A percentile compares a stretch with the other conserved stretches of the same genome.
These are phyloP conservation scores for Doryteuthis pealeii DNA, from an alignment of 1,140 invertebrate genomes.

Conservation along the genomic window DNA sequence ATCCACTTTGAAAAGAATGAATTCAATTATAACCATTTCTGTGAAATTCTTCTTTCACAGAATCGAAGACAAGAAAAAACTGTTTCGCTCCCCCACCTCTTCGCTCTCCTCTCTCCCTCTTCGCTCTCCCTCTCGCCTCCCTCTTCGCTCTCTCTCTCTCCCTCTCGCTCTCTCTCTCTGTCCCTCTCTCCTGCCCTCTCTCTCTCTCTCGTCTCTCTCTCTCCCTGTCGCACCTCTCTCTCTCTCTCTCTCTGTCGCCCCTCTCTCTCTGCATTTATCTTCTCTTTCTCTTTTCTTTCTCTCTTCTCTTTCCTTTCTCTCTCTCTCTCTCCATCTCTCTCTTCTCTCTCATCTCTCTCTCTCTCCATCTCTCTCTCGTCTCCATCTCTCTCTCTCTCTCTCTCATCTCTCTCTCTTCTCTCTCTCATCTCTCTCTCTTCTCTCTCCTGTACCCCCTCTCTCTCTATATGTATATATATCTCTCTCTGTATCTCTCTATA, in stretches of 20 bases:
- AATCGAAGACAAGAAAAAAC: no score
- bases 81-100: neutral
- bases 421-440: neutral
- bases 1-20: no score
- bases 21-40: no score
- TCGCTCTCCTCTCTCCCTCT: neutral
- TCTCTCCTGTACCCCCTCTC: no score
- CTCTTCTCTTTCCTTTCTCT: neutral
- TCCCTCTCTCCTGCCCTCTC: neutral
- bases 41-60: no score
- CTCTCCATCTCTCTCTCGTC: neutral
- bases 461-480: no score
- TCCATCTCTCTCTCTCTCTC: neutral
- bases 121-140: neutral
- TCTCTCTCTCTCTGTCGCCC: neutral
- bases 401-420: neutral
- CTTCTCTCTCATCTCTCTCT: neutral
- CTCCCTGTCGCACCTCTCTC: neutral
- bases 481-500: neutral
- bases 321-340: neutral
- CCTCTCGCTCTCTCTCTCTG: neutral
- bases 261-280: neutral
- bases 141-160: neutral
- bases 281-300: slow-evolving; percentile 10
- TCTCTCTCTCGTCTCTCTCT: neutral